Percentiles rank a stretch among this genome's conserved stretches.
Evolutionary conservation across 2,888 invertebrate genomes (phyloP).

Genomic region (Conchocele bisecta): DNA sequence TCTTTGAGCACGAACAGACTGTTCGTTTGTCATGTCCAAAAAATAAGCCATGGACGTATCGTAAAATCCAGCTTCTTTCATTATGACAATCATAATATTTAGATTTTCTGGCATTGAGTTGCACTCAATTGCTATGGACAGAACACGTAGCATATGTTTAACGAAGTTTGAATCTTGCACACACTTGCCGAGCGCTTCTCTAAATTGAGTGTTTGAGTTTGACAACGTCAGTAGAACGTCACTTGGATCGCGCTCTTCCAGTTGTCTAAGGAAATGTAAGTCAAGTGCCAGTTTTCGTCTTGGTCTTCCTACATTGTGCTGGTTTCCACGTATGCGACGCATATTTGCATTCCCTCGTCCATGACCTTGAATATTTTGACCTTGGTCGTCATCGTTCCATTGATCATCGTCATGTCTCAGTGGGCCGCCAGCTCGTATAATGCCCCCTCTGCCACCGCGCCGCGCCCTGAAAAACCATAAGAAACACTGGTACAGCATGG

Average conservation of each 20-base stretch:
- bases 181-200: conserved; percentile 15
- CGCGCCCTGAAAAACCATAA: too few relatives aligned
- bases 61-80: conserved; percentile 41
- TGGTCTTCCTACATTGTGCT: too few relatives aligned
- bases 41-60: conserved; percentile 36
- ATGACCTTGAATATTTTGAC: conserved; percentile 3
- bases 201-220: conserved; percentile 18
- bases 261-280: conserved; percentile 21
- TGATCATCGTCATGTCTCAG: conserved; percentile 1
- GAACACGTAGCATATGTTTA: conserved; percentile 21
- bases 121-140: conserved; percentile 53
- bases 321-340: conserved; percentile 1
- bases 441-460: conserved; percentile 1
- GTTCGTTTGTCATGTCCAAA: conserved; percentile 27
- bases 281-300: too few relatives aligned
- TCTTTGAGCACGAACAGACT: conserved; percentile 1
- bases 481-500: too few relatives aligned
- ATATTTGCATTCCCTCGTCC: not conserved
- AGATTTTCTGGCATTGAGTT: conserved; percentile 32
- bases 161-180: conserved; percentile 10
- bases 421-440: conserved; percentile 20
- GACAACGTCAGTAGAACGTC: conserved; percentile 29
- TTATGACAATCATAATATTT: conserved; percentile 34
- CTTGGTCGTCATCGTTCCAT: conserved; percentile 23
- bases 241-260: conserved; percentile 22